Evolutionary conservation across 2,797 vertebrate species (phyloP).

Genomic region (Xenentodon cancila): DNA sequence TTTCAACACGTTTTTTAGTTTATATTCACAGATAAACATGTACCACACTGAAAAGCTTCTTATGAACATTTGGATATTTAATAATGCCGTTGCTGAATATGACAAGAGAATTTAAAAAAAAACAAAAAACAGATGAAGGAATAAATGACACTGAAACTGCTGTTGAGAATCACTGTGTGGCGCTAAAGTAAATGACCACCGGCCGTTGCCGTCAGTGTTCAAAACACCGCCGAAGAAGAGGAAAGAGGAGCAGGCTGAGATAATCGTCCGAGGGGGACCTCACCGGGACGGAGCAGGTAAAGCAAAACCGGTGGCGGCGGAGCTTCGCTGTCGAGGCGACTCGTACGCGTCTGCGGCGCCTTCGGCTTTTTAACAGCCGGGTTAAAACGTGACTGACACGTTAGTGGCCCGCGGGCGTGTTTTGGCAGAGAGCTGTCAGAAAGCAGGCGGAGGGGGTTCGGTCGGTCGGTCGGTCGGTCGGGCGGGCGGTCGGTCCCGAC

Average conservation of each 20-base stretch:
- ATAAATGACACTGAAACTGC: too few species aligned
- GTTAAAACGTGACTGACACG: background rate
- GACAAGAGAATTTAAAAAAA: too few species aligned
- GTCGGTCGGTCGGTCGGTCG: too few species aligned
- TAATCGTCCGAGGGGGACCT: conserved; percentile 72
- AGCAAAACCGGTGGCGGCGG: conserved; percentile 41
- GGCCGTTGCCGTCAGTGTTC: too few species aligned
- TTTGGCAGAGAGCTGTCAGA: conserved; percentile 40
- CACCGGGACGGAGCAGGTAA: conserved; percentile 73
- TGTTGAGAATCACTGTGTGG: conserved; percentile 32
- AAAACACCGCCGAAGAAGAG: background rate
- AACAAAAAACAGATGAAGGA: background rate
- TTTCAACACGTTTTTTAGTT: too few species aligned
- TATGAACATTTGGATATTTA: too few species aligned
- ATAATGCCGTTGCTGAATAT: too few species aligned
- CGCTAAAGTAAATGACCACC: conserved; percentile 8
- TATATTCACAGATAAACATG: too few species aligned
- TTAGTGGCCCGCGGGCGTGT: conserved; percentile 9
- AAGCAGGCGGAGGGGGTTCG: conserved; percentile 55
- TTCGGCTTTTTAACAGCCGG: background rate
- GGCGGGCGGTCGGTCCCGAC: conserved; percentile 59
- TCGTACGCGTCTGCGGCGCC: background rate
- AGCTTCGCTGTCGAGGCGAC: conserved; percentile 46
- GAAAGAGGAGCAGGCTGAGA: conserved; percentile 60
- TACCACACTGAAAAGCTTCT: too few species aligned